phyloP scores from a whole-genome alignment of 2,888 invertebrate species.

The Rhamphomyia laevipes region DNA sequence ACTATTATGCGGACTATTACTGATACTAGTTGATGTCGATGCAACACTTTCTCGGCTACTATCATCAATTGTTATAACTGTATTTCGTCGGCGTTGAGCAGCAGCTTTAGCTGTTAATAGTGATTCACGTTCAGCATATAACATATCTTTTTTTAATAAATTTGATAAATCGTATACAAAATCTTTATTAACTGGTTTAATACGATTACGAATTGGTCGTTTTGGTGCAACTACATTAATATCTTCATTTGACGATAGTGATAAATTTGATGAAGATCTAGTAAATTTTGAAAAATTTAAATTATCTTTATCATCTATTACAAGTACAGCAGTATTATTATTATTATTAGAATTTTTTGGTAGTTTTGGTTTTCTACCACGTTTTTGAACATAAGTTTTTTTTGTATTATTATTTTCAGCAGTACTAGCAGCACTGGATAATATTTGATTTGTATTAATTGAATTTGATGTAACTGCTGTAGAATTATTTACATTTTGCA shows the following conservation, averaged over 20 bases:
- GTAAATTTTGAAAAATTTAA: conserved; percentile 19
- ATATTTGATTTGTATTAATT: no score
- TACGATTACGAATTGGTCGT: conserved; percentile 52
- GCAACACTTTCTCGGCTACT: conserved; percentile 10
- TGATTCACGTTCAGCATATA: conserved; percentile 15
- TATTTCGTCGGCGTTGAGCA: conserved; percentile 7
- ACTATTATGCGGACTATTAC: neutral
- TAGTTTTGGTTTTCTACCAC: no score
- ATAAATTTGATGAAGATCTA: conserved; percentile 17
- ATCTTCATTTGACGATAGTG: conserved; percentile 17
- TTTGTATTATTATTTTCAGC: no score
- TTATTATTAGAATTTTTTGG: no score
- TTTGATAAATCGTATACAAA: conserved; percentile 59
- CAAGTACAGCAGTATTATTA: no score
- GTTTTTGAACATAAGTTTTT: no score
- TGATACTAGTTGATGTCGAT: conserved; percentile 13
- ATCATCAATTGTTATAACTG: conserved; percentile 11
- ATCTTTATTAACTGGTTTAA: conserved; percentile 53
- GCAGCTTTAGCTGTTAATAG: conserved; percentile 18
- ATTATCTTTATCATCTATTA: neutral
- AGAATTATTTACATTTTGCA: no score
- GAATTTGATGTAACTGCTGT: no score
- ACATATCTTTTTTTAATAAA: conserved; percentile 37
- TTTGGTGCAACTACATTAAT: conserved; percentile 15
- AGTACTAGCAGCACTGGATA: no score